Conservation (phyloP, 2,888 invertebrate genomes). For the Euphydryas editha region DNA sequence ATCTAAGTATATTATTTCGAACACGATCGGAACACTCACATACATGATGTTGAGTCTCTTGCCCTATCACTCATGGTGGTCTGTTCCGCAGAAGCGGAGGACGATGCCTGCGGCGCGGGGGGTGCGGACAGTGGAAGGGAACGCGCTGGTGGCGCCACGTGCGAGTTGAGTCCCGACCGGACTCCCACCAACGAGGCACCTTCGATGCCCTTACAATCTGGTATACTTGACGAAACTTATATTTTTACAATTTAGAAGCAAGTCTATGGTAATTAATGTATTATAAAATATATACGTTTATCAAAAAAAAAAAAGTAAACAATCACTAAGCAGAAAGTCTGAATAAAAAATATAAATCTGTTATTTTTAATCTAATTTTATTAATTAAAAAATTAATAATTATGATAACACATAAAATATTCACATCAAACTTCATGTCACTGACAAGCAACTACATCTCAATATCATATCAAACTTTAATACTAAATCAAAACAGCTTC, state of each 20-base stretch:
- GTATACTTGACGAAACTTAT: slow-evolving; percentile 45
- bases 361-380: too few relatives aligned
- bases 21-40: slow-evolving; percentile 21
- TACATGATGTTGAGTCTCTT: neutral
- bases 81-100: slow-evolving; percentile 71
- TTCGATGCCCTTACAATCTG: slow-evolving; percentile 80
- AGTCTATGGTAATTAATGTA: too few relatives aligned
- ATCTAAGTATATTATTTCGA: slow-evolving; percentile 9
- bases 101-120: slow-evolving; percentile 77
- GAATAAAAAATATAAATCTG: too few relatives aligned
- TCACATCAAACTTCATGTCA: too few relatives aligned
- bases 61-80: neutral
- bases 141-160: slow-evolving; percentile 73
- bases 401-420: too few relatives aligned
- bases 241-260: neutral
- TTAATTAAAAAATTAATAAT: too few relatives aligned
- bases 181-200: slow-evolving; percentile 81
- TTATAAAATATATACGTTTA: too few relatives aligned
- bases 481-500: slow-evolving; percentile 55
- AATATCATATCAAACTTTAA: too few relatives aligned
- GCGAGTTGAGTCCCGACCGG: slow-evolving; percentile 78
- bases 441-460: too few relatives aligned
- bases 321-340: too few relatives aligned
- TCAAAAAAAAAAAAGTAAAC: too few relatives aligned
- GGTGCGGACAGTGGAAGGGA: slow-evolving; percentile 66